These are phyloP conservation scores for Alviniconcha strummeri DNA, from an alignment of 2,888 invertebrate species.

Conservation along the genomic window DNA sequence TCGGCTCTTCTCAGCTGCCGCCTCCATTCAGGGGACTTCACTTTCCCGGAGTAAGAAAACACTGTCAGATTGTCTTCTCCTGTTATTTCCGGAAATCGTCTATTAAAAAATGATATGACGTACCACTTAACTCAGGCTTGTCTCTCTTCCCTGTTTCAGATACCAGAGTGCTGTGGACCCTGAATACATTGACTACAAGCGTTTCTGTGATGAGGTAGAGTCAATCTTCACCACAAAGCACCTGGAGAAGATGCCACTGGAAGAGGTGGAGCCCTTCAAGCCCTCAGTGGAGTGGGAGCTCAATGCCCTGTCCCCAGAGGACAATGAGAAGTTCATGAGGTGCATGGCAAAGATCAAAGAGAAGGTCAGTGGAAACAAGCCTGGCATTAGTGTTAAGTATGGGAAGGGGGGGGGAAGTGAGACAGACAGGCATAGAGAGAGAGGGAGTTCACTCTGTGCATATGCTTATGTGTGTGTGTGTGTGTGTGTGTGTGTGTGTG, in stretches of 20 bases:
- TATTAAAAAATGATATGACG: too few species aligned
- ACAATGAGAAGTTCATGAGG: conserved; percentile 52
- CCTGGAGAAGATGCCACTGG: conserved; percentile 71
- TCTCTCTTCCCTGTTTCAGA: conserved; percentile 40
- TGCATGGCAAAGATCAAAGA: conserved; percentile 69
- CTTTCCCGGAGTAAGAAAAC: too few species aligned
- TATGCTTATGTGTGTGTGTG: not conserved
- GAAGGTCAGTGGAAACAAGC: conserved; percentile 53
- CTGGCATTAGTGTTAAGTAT: too few species aligned
- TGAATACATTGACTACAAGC: conserved; percentile 67
- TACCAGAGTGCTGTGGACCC: conserved; percentile 59
- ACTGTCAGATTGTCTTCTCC: too few species aligned
- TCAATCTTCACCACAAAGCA: conserved; percentile 71
- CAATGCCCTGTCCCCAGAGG: conserved; percentile 61
- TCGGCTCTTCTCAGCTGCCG: too few species aligned
- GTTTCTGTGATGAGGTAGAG: conserved; percentile 72
- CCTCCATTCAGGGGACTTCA: too few species aligned
- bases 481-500: not conserved
- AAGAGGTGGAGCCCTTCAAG: conserved; percentile 66
- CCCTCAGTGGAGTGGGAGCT: conserved; percentile 66
- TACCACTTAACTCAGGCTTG: not conserved
- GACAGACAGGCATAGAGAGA: too few species aligned
- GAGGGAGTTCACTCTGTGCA: not conserved
- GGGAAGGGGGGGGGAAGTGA: too few species aligned
- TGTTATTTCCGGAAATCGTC: too few species aligned